Conservation (phyloP, 1,140 invertebrate genomes). For the Rhopalosiphum padi region DNA sequence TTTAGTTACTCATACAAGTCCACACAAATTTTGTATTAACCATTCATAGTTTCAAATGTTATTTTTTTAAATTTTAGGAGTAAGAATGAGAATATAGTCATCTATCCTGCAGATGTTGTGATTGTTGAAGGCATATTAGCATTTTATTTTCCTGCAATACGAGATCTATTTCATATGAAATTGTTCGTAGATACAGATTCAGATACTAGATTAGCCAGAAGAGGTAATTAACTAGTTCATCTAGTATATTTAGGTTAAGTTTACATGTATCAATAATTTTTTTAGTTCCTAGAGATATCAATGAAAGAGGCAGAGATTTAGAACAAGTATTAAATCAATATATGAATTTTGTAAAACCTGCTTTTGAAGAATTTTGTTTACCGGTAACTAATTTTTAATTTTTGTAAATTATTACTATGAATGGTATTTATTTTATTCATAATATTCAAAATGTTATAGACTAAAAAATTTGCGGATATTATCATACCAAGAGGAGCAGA, state of each 20-base stretch:
- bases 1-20: background rate
- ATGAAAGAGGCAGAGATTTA: conserved; percentile 90
- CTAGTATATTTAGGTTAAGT: background rate
- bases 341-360: conserved; percentile 96
- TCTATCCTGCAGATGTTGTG: conserved; percentile 98
- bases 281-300: conserved; percentile 91
- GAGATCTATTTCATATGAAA: conserved; percentile 98
- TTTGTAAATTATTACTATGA: background rate
- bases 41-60: background rate
- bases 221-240: conserved; percentile 72
- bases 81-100: conserved; percentile 76
- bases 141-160: conserved; percentile 94
- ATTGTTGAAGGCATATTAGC: conserved; percentile 97
- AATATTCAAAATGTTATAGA: conserved; percentile 70
- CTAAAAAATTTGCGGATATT: conserved; percentile 99
- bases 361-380: conserved; percentile 98
- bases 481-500: conserved; percentile 98
- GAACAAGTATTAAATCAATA: conserved; percentile 96
- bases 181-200: conserved; percentile 99
- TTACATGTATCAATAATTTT: conserved; percentile 43
- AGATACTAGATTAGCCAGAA: conserved; percentile 91
- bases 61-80: conserved; percentile 67
- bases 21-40: background rate
- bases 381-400: conserved; percentile 73
- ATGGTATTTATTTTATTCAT: background rate